Percentiles rank a stretch among this genome's conserved stretches.
These are phyloP conservation scores for Austrolebias charrua DNA, from an alignment of 2,797 vertebrate genomes.

Conservation along the genomic window DNA sequence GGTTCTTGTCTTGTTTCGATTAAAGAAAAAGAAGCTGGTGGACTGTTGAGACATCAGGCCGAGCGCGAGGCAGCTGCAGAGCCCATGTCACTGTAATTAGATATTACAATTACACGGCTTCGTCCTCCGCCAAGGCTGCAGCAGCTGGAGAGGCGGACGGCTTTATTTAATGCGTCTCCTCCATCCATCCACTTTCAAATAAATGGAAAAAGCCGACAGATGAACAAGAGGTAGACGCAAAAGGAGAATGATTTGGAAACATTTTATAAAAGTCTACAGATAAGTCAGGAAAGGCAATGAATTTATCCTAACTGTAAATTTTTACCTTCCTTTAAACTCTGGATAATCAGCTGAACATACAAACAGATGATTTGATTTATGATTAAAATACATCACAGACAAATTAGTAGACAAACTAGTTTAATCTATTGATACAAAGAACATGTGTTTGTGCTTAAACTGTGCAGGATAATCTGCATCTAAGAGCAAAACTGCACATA, in stretches of 20 bases:
- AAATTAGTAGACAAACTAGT: not conserved
- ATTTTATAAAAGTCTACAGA: not conserved
- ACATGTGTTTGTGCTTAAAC: too few species aligned
- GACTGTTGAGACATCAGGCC: slow-evolving; percentile 47
- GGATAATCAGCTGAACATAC: too few species aligned
- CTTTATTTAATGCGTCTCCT: slow-evolving; percentile 28
- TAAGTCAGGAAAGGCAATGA: not conserved
- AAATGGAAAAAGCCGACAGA: slow-evolving; percentile 14
- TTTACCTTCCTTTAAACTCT: too few species aligned
- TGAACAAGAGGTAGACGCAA: slow-evolving; percentile 19
- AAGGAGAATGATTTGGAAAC: slow-evolving; percentile 17
- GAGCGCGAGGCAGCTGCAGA: slow-evolving; percentile 46
- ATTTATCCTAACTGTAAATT: too few species aligned
- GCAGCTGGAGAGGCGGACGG: slow-evolving; percentile 34
- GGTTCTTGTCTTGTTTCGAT: slow-evolving; percentile 29
- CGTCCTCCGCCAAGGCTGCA: slow-evolving; percentile 41
- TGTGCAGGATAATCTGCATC: not conserved
- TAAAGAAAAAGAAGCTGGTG: slow-evolving; percentile 6
- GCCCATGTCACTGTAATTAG: slow-evolving; percentile 61
- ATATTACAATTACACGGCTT: slow-evolving; percentile 63
- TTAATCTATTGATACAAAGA: not conserved
- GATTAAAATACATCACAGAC: not conserved
- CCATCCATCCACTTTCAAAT: slow-evolving; percentile 39
- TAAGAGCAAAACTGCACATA: too few species aligned
- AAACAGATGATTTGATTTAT: too few species aligned